Evolutionary conservation across 2,797 vertebrate species (phyloP).

Genomic region (Sciurus vulgaris): DNA sequence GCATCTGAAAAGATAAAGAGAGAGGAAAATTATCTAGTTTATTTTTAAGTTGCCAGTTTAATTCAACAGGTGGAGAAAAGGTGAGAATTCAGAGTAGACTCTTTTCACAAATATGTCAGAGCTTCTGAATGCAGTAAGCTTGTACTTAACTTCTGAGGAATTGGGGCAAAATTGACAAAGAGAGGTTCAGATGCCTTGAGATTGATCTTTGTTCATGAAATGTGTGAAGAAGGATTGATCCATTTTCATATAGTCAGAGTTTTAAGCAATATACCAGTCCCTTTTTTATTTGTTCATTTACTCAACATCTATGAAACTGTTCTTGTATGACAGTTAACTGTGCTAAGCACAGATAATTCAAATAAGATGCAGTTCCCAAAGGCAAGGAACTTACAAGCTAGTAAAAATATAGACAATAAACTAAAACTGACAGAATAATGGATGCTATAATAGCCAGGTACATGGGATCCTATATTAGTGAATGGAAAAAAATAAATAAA

Average conservation of each 20-base stretch:
- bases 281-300: neutral
- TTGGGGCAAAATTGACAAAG: conserved; percentile 6
- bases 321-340: neutral
- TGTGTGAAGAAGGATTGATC: neutral
- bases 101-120: neutral
- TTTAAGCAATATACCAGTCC: neutral
- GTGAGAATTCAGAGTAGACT: neutral
- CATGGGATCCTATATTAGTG: neutral
- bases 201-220: neutral
- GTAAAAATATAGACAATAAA: neutral
- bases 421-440: neutral
- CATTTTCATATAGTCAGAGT: neutral
- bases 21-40: neutral
- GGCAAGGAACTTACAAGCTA: neutral
- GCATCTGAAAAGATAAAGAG: neutral
- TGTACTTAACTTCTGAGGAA: neutral
- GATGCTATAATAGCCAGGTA: neutral
- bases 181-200: neutral
- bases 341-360: conserved; percentile 3
- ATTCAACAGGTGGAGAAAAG: neutral
- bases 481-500: neutral
- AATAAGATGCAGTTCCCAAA: neutral
- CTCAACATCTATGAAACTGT: conserved; percentile 24
- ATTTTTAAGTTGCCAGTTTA: neutral
- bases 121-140: neutral